phyloP scores from a whole-genome alignment of 2,888 invertebrate genomes.

The Hedya salicella region DNA sequence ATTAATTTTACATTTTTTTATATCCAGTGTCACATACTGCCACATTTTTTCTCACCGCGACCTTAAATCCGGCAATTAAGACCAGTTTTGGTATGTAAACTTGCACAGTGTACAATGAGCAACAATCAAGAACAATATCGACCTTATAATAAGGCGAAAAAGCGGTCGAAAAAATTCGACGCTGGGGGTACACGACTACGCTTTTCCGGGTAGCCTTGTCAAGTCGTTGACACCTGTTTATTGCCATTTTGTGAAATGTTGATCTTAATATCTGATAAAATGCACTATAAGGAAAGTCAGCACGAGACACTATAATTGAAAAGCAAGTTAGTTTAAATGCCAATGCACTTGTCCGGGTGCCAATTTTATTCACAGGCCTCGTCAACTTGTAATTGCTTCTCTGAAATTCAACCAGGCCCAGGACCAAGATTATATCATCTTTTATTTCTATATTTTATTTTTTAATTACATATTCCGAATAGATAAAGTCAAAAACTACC shows the following conservation, averaged over 20 bases:
- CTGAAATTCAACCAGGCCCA: no score
- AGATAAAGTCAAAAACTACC: no score
- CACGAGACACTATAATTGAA: conserved; percentile 34
- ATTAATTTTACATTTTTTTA: neutral
- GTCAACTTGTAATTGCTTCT: no score
- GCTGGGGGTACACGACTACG: conserved; percentile 36
- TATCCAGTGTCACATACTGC: conserved; percentile 16
- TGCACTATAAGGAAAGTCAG: conserved; percentile 36
- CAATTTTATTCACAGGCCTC: neutral
- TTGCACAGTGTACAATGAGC: conserved; percentile 26
- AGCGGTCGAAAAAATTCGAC: neutral
- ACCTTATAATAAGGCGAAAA: conserved; percentile 18
- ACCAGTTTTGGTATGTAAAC: conserved; percentile 53
- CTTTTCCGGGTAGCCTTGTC: conserved; percentile 63
- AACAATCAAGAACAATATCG: conserved; percentile 14
- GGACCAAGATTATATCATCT: no score
- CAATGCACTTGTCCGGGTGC: conserved; percentile 8
- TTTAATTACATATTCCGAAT: no score
- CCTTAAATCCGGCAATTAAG: conserved; percentile 59
- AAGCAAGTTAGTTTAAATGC: conserved; percentile 35
- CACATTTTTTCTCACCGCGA: conserved; percentile 33
- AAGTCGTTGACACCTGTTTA: conserved; percentile 55
- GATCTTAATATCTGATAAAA: conserved; percentile 44
- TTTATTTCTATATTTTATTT: no score
- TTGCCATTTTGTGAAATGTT: conserved; percentile 52